Evolutionary conservation across 1,140 invertebrate species (phyloP).

Genomic region (Drosophila mayri): DNA sequence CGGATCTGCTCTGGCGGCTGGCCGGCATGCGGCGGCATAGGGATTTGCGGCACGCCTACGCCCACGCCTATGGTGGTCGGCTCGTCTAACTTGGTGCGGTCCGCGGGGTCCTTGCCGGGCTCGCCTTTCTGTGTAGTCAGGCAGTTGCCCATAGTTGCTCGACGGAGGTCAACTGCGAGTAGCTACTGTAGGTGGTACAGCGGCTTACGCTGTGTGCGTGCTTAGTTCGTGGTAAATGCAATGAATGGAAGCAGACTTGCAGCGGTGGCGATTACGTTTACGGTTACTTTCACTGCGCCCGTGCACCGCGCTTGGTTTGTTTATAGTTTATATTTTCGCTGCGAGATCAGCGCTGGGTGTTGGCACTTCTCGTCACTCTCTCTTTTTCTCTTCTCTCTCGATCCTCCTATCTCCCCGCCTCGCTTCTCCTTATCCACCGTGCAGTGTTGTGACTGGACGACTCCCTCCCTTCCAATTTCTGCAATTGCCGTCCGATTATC

Average conservation of each 20-base stretch:
- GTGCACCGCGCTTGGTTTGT: conserved; percentile 58
- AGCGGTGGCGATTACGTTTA: conserved; percentile 45
- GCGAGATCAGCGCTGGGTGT: conserved; percentile 70
- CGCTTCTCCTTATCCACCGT: conserved; percentile 12
- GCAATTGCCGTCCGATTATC: conserved; percentile 35
- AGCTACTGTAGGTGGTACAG: conserved; percentile 7
- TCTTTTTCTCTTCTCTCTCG: conserved; percentile 35
- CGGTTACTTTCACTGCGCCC: conserved; percentile 74
- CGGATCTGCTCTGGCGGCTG: conserved; percentile 82
- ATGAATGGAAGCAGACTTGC: conserved; percentile 73
- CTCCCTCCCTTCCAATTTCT: conserved; percentile 51
- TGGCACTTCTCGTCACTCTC: conserved; percentile 66
- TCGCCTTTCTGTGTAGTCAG: conserved; percentile 81
- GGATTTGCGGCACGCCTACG: conserved; percentile 73
- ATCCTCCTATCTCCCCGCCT: conserved; percentile 8
- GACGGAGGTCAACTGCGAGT: conserved; percentile 1
- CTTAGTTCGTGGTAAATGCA: conserved; percentile 65
- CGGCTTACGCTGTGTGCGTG: conserved; percentile 10
- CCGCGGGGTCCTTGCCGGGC: conserved; percentile 70
- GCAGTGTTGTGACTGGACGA: conserved; percentile 25
- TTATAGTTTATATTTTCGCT: conserved; percentile 69
- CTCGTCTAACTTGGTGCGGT: conserved; percentile 73
- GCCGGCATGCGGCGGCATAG: conserved; percentile 53
- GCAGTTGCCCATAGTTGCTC: conserved; percentile 78
- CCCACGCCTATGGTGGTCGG: conserved; percentile 59